Base-by-base conservation (phyloP, 2,888 invertebrate genomes). In the Brenthis daphne region DNA sequence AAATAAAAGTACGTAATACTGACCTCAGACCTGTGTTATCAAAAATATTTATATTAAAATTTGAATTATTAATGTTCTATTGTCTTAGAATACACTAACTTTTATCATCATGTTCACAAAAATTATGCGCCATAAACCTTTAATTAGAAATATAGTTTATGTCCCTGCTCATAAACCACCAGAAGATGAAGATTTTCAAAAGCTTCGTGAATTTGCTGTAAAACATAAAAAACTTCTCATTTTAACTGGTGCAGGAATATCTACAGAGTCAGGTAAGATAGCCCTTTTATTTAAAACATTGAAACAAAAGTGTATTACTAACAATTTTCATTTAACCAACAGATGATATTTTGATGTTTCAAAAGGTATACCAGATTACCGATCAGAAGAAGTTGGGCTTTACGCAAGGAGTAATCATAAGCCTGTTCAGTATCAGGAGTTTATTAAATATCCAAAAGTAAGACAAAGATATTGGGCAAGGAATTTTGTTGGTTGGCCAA, bases 381-480 rank as follows among this genome's bases (percentile, higher is more conserved):
- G 99, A 76, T 98, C 98, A 0, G 96, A 96, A 88, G 96, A 95
- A 71, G 98, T 99, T 14, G 99, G 99, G 0, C 91, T 99, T 11
- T 99, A 98, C 85, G 98, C 98, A 0, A 94, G 96, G 12, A 96
- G 96, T 69, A 95, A 96, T 77, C 96, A 95, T 77, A 96, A 96
- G 79, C 99, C 99, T 0, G 94, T 99, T 43, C 95, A 96, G 76
- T 97, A 97, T 82, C 95, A 95, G 86, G 97, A 98, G 74, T 99
- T 98, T 92, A 85, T 96, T 0, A 94, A 94, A 75, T 95, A 94
- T 47, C 89, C 94, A 3, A 86, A 90, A 74, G 90, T 94, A 0
- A 94, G 98, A 65, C 95, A 96, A 85, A 93, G 98, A 65, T 99
- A 98, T 83, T 99, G 99, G 99, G 98, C 99, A 0, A 94, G 99